Conservation (phyloP, 2,113 vertebrate genomes). For the Eurystomus gularis region DNA sequence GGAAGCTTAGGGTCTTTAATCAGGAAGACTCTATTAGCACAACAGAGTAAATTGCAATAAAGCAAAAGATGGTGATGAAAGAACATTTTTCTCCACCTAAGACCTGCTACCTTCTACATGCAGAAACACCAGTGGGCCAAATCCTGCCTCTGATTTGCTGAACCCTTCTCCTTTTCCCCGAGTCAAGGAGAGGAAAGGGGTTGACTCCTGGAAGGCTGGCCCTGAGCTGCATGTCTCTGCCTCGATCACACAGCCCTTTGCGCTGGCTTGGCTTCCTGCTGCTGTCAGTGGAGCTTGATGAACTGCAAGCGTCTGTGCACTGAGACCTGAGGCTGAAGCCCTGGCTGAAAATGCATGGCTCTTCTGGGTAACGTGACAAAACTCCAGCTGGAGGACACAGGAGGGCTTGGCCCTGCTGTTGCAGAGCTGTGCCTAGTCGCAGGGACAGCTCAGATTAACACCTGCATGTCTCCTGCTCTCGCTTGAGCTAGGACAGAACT, state of each 20-base stretch:
- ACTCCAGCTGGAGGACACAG: background rate
- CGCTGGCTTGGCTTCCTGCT: background rate
- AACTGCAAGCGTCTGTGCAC: background rate
- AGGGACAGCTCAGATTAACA: background rate
- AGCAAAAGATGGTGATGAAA: slow-evolving; percentile 3
- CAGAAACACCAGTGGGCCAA: background rate
- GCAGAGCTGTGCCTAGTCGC: background rate
- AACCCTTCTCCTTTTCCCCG: background rate
- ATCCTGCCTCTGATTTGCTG: background rate
- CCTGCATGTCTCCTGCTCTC: background rate
- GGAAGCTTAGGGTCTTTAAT: slow-evolving; percentile 14
- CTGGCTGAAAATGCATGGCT: background rate
- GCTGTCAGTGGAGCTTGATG: background rate
- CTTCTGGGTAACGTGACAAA: background rate
- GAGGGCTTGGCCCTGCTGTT: background rate
- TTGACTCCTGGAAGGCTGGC: background rate
- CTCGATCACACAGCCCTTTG: rapidly evolving
- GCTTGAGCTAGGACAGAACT: no score
- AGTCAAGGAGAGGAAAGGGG: background rate
- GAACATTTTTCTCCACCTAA: background rate
- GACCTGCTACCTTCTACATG: background rate
- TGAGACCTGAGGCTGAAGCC: background rate
- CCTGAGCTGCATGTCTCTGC: rapidly evolving
- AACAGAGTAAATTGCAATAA: slow-evolving; percentile 19
- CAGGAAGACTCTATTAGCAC: background rate